Percentiles rank a stretch among this genome's conserved stretches.
Conservation (phyloP, 2,113 vertebrate genomes). For the Chrysochloris asiatica region DNA sequence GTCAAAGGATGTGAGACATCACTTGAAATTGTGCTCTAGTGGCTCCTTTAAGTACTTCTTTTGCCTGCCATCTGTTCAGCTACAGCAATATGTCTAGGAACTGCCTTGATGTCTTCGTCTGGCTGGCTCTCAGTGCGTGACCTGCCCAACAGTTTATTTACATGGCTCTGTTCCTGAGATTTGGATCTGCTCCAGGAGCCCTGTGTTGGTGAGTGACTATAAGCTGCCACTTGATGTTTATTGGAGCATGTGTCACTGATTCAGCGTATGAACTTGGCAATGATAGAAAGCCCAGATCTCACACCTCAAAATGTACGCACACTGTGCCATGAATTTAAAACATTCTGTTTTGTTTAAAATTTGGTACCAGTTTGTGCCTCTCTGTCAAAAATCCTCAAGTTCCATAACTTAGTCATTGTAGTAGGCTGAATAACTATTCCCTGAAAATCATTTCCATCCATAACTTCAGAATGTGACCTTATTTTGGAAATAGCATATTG, state of each 20-base stretch:
- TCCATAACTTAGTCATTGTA: background rate
- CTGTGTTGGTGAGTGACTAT: slow-evolving; percentile 43
- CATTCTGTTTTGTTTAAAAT: background rate
- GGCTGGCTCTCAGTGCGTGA: background rate
- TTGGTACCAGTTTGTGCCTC: background rate
- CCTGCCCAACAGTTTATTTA: slow-evolving; percentile 63
- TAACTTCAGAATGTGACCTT: background rate
- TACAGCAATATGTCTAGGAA: slow-evolving; percentile 28
- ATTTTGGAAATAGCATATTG: background rate
- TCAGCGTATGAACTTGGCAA: slow-evolving; percentile 51
- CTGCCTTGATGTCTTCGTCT: slow-evolving; percentile 72
- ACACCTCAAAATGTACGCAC: slow-evolving; percentile 49
- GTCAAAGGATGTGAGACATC: slow-evolving; percentile 49
- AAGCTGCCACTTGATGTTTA: slow-evolving; percentile 68
- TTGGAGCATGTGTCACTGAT: slow-evolving; percentile 64
- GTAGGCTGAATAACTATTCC: background rate
- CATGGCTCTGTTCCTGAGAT: slow-evolving; percentile 41
- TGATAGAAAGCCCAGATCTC: slow-evolving; percentile 54
- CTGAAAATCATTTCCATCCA: background rate
- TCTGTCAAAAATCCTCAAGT: background rate
- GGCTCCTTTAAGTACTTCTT: slow-evolving; percentile 37
- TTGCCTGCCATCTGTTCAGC: slow-evolving; percentile 69
- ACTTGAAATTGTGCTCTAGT: slow-evolving; percentile 42
- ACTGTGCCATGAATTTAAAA: slow-evolving; percentile 43
- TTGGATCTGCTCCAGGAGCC: slow-evolving; percentile 64